Base-by-base conservation (phyloP, 2,113 vertebrate genomes). In the Sturnus vulgaris region DNA sequence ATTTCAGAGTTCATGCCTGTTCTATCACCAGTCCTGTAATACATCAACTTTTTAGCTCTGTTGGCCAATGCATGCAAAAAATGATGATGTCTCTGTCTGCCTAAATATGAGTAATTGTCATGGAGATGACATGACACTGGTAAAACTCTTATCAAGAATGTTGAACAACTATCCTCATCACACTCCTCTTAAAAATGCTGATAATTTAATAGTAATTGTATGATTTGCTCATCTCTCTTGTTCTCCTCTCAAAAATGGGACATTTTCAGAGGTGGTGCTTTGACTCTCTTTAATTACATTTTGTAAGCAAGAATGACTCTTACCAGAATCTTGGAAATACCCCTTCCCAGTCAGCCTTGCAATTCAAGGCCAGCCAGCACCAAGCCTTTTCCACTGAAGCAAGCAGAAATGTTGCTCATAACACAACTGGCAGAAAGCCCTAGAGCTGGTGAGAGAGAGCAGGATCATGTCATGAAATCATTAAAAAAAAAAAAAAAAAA, bases 271-370 rank as follows among this genome's bases (percentile, higher is more conserved):
- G 70, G 27, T 21, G 9, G 50, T 82, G 13, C 10, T 77, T 82
- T 90, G 75, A 33, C 66, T 79, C 18, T 72, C 66, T 66, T 56
- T 61, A 82, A 73, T 92, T 30, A 37, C 33, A 66, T 91, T 83
- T 92, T 86, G 4, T n/a, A 73, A 82, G 75, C 59, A 80, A 80
- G 64, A 92, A 56, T 73, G 47, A 70, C 63, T 87, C 66, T 70
- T 57, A 65, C 22, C 52, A 86, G 79, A 60, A 57, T 47, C 52
- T 80, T 55, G 50, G 82, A 96, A 97, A 90, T 91, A 86, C 79
- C 71, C 84, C 24, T 91, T 95, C 39, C 71, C 68, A 85, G 66
- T 57, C 75, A 88, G 79, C 82, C 15, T 92, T 73, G 90, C 82
- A 85, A 1, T 49, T 87, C 70, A 88, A 91, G 70, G 66, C 49